Base-by-base conservation (phyloP, 1,140 invertebrate species). In the Tribolium castaneum region DNA sequence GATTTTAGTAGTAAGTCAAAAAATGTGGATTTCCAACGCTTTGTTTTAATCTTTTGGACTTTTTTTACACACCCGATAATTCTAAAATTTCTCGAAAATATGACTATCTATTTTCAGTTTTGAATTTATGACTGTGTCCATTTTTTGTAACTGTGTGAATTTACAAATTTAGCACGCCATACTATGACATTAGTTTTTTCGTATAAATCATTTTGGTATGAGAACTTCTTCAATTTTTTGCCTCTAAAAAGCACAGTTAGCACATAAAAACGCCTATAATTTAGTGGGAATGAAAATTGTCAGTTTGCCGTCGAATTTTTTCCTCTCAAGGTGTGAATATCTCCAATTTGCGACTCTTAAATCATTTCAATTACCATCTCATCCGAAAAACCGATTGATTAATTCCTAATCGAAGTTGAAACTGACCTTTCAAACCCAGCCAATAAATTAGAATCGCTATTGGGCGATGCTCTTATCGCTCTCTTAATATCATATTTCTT, bases 401-500 rank as follows among this genome's bases (percentile, higher is more conserved):
- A 66, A 66, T 12, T 35, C 19, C 59, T 12, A 66, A 62, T 62
- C 56, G 56, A 62, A 62, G 2, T 62, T 30, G 56, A 66, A 66
- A 13, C 30, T 66, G 59, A 66, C 59, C 59, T 66, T 66, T 66
- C 25, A 22, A 66, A 66, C 25, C n/a, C 59, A 30, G 13, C 30
- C 59, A 66, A 66, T 66, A 66, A 66, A 66, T 66, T 66, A 66
- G 14, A 66, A 66, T 2, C 4, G n/a, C 9, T 66, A 66, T 66
- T 66, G 59, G 59, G 16, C 56, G 56, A 62, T 62, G 19, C 30
- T 66, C 25, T 66, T 66, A 66, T 66, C 59, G 34, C 59, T 34
- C 35, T 30, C 35, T 30, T 66, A 66, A 66, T 66, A 66, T 66
- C 59, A 66, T 66, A 35, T 66, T 66, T 66, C 59, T 66, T 66